Conservation (phyloP, 2,888 invertebrate genomes). For the Podabrus alpinus region DNA sequence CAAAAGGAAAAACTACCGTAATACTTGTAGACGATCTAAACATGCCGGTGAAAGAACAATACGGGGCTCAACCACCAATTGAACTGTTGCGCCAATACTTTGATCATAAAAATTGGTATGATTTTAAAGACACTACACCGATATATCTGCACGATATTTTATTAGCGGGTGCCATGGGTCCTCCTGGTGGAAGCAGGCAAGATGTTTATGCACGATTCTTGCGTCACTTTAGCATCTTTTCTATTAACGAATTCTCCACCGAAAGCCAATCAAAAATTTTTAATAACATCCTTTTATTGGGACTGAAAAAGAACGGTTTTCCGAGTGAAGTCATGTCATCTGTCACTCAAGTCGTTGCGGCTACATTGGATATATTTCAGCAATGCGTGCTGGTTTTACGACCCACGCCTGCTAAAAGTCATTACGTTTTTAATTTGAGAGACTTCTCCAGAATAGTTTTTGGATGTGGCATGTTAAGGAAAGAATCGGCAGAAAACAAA, state of each 20-base stretch:
- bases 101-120: conserved; percentile 88
- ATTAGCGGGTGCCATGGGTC: conserved; percentile 85
- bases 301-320: conserved; percentile 79
- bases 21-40: conserved; percentile 89
- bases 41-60: conserved; percentile 81
- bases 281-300: conserved; percentile 75
- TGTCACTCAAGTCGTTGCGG: conserved; percentile 74
- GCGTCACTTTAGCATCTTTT: conserved; percentile 84
- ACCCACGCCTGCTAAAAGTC: conserved; percentile 83
- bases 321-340: conserved; percentile 71
- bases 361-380: conserved; percentile 82
- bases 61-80: conserved; percentile 85
- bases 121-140: conserved; percentile 80
- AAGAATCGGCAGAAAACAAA: conserved; percentile 74
- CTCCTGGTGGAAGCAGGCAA: conserved; percentile 86
- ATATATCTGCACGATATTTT: conserved; percentile 76
- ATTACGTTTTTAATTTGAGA: conserved; percentile 83
- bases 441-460: conserved; percentile 84
- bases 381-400: conserved; percentile 68
- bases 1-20: conserved; percentile 70
- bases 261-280: conserved; percentile 89
- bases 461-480: conserved; percentile 81
- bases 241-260: conserved; percentile 84
- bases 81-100: conserved; percentile 81
- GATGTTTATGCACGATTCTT: conserved; percentile 84